Evolutionary conservation across 2,888 invertebrate species (phyloP), one percentile per base, ranked within the genome.

Genomic region (Morpho achilles): DNA sequence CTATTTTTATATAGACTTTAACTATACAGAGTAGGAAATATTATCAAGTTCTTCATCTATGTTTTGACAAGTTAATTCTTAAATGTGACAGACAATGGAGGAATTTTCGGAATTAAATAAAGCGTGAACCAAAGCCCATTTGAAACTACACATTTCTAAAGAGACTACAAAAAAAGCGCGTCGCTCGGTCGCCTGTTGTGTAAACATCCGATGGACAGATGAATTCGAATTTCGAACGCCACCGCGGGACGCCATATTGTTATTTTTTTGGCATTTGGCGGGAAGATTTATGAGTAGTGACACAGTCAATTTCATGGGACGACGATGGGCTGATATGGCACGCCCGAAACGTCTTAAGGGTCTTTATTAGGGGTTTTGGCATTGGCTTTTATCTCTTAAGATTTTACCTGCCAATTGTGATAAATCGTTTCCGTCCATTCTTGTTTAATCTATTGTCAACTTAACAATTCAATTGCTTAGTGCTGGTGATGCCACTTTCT

Each of bases 271-370:
- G 67, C 70, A 74, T 77, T 81, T 70, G 75, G 69, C 74, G 75
- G 67, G 76, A 84, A 88, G 87, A 89, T 89, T 89, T 89, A 89
- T 84, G 82, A 77, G 67, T 80, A 80, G 81, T 87, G 88, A 88
- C 90, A 88, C 84, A 86, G 87, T 88, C 85, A 84, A 89, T 89
- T 88, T 88, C 79, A 83, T 79, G 87, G 84, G 76, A 72, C 73
- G 76, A 69, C 75, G 73, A 69, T 67, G 67, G 65, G 67, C 72
- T 69, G 81, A 83, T 83, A 80, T 71, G 80, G 80, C 84, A 80
- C 77, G 80, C 68, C 75, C 72, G 74, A 32, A 32, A 66, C 65
- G 69, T 70, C 70, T 68, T 68, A 59, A 65, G 64, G 67, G 65
- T 76, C 76, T 78, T 80, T 80, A 76, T 82, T 78, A 83, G 74